Evolutionary conservation across 2,888 invertebrate species (phyloP), one percentile per base, ranked within the genome.

Genomic region (Drosophila demipolita): DNA sequence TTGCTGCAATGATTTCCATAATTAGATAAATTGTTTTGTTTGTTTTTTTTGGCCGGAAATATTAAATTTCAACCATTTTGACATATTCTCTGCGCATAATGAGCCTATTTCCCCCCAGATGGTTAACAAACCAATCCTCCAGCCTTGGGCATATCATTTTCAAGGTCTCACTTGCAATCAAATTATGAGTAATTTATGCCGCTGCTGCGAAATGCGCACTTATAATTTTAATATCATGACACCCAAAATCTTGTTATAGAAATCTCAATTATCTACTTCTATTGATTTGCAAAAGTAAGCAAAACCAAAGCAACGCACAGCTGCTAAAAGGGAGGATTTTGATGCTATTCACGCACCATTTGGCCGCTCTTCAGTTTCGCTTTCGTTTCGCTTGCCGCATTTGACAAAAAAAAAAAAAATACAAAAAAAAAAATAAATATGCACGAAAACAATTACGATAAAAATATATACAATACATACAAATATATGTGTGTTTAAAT

Each of bases 211-310:
- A 60, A 55, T 57, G 67, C 74, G 78, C 71, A 73, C 70, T 72
- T 72, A 83, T 84, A 82, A 85, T 80, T 84, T 84, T 80, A 82
- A 87, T 85, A 80, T 73, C 80, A 67, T 81, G 89, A 88, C 89
- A 84, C 75, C 75, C 89, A 66, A 82, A 85, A 85, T 85, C 85
- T 85, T 84, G 87, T 87, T 89, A 82, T 82, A 89, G 85, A 89
- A 85, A 85, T 85, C 90, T 89, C 88, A 87, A 87, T 87, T 87
- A 87, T 90, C 86, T 89, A 89, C 89, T 80, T 89, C 89, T 88
- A 87, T 87, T 88, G 87, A 87, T 89, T 87, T 86, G 81, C 79
- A 60, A 61, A 76, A 76, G 77, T 59, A 80, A 74, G 75, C 69
- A 74, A 57, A 68, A 67, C 62, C 71, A 66, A 52, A 32, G 26